phyloP scores from a whole-genome alignment of 1,140 invertebrate genomes.

The Solenopsis invicta region DNA sequence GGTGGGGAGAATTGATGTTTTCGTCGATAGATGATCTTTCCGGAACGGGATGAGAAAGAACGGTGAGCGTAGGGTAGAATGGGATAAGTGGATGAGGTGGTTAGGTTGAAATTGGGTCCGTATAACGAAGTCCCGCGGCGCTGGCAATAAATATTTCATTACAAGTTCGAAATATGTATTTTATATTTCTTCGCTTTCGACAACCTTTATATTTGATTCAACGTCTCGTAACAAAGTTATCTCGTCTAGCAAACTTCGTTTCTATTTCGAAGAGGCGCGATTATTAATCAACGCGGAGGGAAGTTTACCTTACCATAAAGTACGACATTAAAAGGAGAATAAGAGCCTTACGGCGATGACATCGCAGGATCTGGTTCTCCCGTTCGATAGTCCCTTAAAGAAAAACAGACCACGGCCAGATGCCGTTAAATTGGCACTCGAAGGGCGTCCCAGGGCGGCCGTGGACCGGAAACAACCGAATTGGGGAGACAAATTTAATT shows the following conservation, averaged over 20 bases:
- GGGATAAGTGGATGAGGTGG: constrained; percentile 35
- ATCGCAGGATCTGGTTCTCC: constrained; percentile 23
- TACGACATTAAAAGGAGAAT: constrained; percentile 59
- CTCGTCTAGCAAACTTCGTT: constrained; percentile 3
- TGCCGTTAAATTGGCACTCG: constrained; percentile 78
- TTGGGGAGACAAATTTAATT: constrained; percentile 78
- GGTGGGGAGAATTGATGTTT: constrained; percentile 52
- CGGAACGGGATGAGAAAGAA: constrained; percentile 10
- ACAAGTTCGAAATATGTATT: constrained; percentile 27
- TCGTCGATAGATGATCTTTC: constrained; percentile 7
- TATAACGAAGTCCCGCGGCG: constrained; percentile 21
- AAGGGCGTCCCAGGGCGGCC: constrained; percentile 64
- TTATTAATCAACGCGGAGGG: constrained; percentile 52
- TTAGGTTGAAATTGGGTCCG: constrained; percentile 5
- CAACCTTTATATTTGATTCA: neutral
- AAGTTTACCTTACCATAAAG: constrained; percentile 72
- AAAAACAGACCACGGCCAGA: constrained; percentile 78
- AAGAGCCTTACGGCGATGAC: constrained; percentile 18
- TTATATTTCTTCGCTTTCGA: neutral
- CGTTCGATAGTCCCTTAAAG: constrained; percentile 71
- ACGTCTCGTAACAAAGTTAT: constrained; percentile 24
- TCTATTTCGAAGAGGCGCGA: neutral
- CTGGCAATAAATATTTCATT: constrained; percentile 8
- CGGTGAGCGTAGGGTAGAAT: constrained; percentile 8
- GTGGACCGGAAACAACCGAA: constrained; percentile 75